Evolutionary conservation across 2,888 invertebrate genomes (phyloP).

Genomic region (Athalia cordata): DNA sequence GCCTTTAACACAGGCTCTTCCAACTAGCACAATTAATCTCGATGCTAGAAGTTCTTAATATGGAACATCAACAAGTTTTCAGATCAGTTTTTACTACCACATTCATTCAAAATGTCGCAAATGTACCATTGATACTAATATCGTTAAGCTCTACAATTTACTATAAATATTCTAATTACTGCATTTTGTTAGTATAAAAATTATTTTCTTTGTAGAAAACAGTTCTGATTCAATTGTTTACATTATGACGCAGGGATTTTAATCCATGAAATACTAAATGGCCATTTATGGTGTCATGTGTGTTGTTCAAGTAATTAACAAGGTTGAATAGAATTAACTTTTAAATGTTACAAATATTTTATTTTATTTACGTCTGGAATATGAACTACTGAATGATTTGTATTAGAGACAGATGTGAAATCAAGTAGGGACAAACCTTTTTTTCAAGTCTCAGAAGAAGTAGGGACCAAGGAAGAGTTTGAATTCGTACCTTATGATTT

Average conservation of each 20-base stretch:
- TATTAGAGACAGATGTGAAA: no score
- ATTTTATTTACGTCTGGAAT: no score
- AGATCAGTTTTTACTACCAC: conserved; percentile 24
- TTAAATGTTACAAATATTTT: not conserved
- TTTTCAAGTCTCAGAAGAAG: no score
- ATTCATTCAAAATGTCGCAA: conserved; percentile 35
- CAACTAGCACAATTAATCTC: conserved; percentile 20
- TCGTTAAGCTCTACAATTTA: conserved; percentile 6
- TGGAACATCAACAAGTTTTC: conserved; percentile 38
- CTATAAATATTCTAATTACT: conserved; percentile 26
- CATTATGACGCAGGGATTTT: not conserved
- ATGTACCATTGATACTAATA: conserved; percentile 5
- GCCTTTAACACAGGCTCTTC: conserved; percentile 18
- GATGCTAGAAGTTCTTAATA: conserved; percentile 35
- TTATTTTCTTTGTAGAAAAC: conserved; percentile 61
- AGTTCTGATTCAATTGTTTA: conserved; percentile 51
- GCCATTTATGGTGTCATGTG: not conserved
- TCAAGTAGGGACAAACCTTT: no score
- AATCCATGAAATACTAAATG: not conserved
- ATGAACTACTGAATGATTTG: no score
- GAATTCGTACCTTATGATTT: not conserved
- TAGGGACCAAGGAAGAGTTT: not conserved
- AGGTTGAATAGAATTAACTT: not conserved
- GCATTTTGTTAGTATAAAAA: conserved; percentile 57
- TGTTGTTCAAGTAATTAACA: not conserved